Conservation (phyloP, 2,888 invertebrate genomes). For the Tethea ocularis region DNA sequence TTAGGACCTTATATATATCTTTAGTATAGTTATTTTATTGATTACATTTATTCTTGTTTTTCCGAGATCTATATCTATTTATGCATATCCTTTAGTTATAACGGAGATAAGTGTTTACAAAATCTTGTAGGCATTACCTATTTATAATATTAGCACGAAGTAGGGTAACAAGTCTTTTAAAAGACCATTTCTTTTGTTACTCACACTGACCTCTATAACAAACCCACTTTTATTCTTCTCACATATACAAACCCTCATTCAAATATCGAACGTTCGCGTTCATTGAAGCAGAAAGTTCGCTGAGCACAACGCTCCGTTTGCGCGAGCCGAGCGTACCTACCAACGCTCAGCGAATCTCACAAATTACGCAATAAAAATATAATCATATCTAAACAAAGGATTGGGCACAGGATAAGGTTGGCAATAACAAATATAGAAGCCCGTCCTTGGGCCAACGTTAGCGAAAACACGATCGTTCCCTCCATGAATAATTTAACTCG, state of each 20-base stretch:
- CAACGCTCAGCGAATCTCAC: not conserved
- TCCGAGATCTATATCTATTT: too few species aligned
- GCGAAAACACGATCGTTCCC: constrained; percentile 17
- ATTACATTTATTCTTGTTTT: too few species aligned
- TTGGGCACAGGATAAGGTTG: not conserved
- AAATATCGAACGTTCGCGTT: not conserved
- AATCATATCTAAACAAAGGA: constrained; percentile 3
- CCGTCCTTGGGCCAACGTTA: constrained; percentile 21
- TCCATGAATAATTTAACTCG: constrained; percentile 10
- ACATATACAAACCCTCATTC: not conserved
- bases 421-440: constrained; percentile 4
- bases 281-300: not conserved
- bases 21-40: too few species aligned
- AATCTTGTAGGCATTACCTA: too few species aligned
- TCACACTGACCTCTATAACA: too few species aligned
- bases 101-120: too few species aligned
- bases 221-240: not conserved
- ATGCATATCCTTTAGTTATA: too few species aligned
- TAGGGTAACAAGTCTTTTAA: too few species aligned
- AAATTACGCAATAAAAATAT: constrained; percentile 5
- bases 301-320: not conserved
- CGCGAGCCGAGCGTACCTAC: too few species aligned
- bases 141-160: too few species aligned
- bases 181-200: too few species aligned
- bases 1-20: too few species aligned